Base-by-base conservation (phyloP, 2,797 vertebrate genomes). In the Prunella strophiata region DNA sequence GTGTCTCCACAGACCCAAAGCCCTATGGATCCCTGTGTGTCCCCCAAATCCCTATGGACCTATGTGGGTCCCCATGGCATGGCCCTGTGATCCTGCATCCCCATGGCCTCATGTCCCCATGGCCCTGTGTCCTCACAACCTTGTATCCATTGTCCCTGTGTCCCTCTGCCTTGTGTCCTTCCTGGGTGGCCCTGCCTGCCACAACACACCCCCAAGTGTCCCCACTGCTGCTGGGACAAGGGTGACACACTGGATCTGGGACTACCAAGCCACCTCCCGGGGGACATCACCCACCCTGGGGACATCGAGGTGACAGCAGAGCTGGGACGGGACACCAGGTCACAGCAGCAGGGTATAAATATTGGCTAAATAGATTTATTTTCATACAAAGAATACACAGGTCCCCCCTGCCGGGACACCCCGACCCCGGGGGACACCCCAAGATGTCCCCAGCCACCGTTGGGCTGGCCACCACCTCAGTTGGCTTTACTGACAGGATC, bases 361-460 rank as follows among this genome's bases (percentile, higher is more conserved):
- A 97, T 84, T 97, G 96, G 96, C 96, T 97, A 97, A 97, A 97
- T 97, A 97, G 93, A 97, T 97, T 97, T 97, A 96, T 97, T 97
- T 97, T 96, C 95, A 96, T 97, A 97, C 95, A 97, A 97, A 97
- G 96, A 95, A 96, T 96, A 97, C 93, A 96, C 65, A 89, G 89
- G 78, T 43, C 16, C 47, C 74, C 34, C 57, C 43, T 20, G 1
- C 22, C 0, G 2, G 59, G 81, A 76, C 1, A 4, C 84, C 88
- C 47, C 0, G 0, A 67, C 43, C 32, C 45, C 0, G 0, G 32
- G 43, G 77, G 73, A 91, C 83, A 81, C 70, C 70, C 88, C 10
- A 2, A 78, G 61, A 84, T 30, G 88, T 81, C 54, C 70, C 76
- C 89, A 88, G 17, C 61, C 74, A 86, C 62, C 0, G 0, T 36